Base-by-base conservation (phyloP, 2,888 invertebrate genomes). In the Drosophila mettleri region DNA sequence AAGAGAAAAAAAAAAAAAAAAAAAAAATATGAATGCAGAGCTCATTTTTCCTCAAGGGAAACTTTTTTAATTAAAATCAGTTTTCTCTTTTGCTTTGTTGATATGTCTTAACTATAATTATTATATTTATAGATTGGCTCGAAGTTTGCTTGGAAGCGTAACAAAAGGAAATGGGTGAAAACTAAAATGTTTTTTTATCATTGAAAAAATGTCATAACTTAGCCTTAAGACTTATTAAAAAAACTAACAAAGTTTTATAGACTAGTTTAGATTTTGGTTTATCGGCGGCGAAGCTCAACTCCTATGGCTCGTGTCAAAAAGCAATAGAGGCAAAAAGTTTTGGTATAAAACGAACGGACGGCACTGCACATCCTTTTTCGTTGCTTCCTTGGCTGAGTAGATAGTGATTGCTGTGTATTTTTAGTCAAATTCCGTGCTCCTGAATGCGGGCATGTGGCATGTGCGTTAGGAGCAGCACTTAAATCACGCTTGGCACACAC, bases 401-500 rank as follows among this genome's bases (percentile, higher is more conserved):
- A 10, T 51, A 27, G 27, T 59, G 59, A 38, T 36, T 43, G 20
- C 20, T 38, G 34, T 12, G 22, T 69, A 29, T 58, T 45, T 66
- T 62, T 48, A 8, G 64, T 16, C 9, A 31, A 51, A 58, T 33
- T 38, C 20, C 9, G 31, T 20, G 52, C 39, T 27, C 39, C 27
- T 54, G 36, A n/a, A 2, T 3, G 10, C 12, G 12, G 27, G 22
- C 57, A 29, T 65, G 58, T 55, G 46, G 60, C 67, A 51, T 67
- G 73, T 66, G 81, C 58, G 54, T 57, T 59, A 41, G 49, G 36
- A 36, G 49, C 62, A 38, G 43, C 61, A 39, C 72, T 51, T 73
- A 72, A 79, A 74, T 74, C 69, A 74, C 63, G 58, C 33, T 48
- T 58, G 38, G 48, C 24, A 59, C 12, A 49, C 76, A 76, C 73